phyloP scores from a whole-genome alignment of 2,113 vertebrate species.

The Pipra filicauda region DNA sequence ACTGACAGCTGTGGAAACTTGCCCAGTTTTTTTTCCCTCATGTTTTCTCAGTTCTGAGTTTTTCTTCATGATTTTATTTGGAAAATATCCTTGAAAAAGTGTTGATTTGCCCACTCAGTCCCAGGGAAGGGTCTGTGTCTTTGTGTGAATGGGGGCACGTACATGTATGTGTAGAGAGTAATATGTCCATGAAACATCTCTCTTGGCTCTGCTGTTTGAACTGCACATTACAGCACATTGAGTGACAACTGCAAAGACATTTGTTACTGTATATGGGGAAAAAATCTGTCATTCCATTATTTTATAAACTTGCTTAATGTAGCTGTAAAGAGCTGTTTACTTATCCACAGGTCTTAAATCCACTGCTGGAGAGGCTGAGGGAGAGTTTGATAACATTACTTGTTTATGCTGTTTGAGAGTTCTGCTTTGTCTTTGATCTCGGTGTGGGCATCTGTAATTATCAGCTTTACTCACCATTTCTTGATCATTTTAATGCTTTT shows the following conservation, averaged over 20 bases:
- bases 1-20: not conserved
- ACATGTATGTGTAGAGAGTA: not conserved
- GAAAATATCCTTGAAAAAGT: not conserved
- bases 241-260: not conserved
- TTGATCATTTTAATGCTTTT: not conserved
- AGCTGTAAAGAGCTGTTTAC: not conserved
- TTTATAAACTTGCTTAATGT: not conserved
- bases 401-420: not conserved
- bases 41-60: not conserved
- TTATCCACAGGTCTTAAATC: not conserved
- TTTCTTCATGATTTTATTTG: not conserved
- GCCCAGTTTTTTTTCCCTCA: not conserved
- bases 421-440: not conserved
- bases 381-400: not conserved
- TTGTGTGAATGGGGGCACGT: not conserved
- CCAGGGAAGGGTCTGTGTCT: not conserved
- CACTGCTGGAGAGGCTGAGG: not conserved
- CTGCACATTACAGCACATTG: not conserved
- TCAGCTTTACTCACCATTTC: not conserved
- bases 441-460: not conserved
- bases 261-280: not conserved
- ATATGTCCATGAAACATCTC: not conserved
- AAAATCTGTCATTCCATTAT: not conserved
- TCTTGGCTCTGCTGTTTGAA: constrained; percentile 8
- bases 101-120: not conserved